Evolutionary conservation across 1,140 invertebrate species (phyloP).

Genomic region (Formica exsecta): DNA sequence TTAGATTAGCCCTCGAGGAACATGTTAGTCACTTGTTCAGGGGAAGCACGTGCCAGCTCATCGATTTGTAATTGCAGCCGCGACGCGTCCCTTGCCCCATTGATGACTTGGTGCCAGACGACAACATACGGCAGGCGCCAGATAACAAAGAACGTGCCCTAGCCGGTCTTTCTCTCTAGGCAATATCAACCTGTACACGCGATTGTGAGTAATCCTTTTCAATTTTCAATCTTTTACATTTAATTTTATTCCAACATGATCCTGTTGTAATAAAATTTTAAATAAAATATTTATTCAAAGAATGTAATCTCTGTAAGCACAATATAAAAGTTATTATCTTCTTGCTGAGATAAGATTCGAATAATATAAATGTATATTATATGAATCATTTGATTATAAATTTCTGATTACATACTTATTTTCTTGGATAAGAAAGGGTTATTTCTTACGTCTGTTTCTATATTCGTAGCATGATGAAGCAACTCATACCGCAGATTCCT

Average conservation of each 20-base stretch:
- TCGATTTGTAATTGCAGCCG: conserved; percentile 42
- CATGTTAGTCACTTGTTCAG: conserved; percentile 1
- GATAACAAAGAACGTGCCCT: conserved; percentile 44
- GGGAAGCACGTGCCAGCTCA: conserved; percentile 48
- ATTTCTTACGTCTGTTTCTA: conserved; percentile 16
- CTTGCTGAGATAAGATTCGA: conserved; percentile 18
- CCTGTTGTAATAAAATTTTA: background rate
- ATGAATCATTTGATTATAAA: conserved; percentile 29
- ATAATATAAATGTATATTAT: background rate
- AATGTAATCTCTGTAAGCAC: background rate
- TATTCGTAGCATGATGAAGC: conserved; percentile 8
- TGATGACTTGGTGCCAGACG: conserved; percentile 11
- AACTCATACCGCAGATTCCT: background rate
- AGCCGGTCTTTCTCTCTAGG: background rate
- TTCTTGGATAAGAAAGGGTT: conserved; percentile 8
- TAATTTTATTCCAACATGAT: background rate
- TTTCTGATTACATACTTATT: background rate
- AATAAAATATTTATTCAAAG: background rate
- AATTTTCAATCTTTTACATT: background rate
- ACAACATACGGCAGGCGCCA: conserved; percentile 30
- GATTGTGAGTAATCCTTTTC: background rate
- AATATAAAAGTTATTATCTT: conserved; percentile 29
- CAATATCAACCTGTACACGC: background rate
- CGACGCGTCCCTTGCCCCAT: conserved; percentile 11
- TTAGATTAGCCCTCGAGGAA: background rate